Evolutionary conservation across 2,797 vertebrate species (phyloP).

Genomic region (Crenuchus spilurus): DNA sequence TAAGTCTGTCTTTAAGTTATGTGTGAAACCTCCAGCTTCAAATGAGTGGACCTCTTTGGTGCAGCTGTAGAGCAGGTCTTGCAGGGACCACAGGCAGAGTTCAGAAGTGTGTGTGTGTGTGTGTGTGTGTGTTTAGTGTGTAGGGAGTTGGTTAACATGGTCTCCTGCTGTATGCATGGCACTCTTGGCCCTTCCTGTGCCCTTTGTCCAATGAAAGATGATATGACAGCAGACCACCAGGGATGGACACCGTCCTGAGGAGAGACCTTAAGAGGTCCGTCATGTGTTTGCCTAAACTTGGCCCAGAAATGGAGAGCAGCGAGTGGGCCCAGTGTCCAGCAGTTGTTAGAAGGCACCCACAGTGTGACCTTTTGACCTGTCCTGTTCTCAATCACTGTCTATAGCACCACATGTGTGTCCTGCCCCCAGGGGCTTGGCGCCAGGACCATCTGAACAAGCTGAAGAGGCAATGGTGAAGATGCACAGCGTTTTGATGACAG

Average conservation of each 20-base stretch:
- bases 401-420: conserved; percentile 41
- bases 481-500: background rate
- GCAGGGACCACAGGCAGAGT: background rate
- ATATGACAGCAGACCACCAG: conserved; percentile 74
- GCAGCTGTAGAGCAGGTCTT: conserved; percentile 4
- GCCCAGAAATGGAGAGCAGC: conserved; percentile 33
- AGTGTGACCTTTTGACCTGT: conserved; percentile 53
- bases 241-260: conserved; percentile 56
- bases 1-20: conserved; percentile 3
- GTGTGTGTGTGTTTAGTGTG: too few relatives aligned
- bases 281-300: conserved; percentile 67
- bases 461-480: background rate
- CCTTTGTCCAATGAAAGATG: conserved; percentile 71
- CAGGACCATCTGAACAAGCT: conserved; percentile 5
- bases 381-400: conserved; percentile 52
- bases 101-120: conserved; percentile 4
- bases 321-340: conserved; percentile 41
- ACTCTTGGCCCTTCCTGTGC: conserved; percentile 66
- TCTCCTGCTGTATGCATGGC: conserved; percentile 52
- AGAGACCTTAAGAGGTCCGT: conserved; percentile 65
- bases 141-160: conserved; percentile 56
- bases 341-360: conserved; percentile 58
- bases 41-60: background rate
- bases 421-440: conserved; percentile 22
- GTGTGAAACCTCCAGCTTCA: background rate